Evolutionary conservation across 2,888 invertebrate genomes (phyloP), one percentile per base, ranked within the genome.

Genomic region (Caenorhabditis uteleia): DNA sequence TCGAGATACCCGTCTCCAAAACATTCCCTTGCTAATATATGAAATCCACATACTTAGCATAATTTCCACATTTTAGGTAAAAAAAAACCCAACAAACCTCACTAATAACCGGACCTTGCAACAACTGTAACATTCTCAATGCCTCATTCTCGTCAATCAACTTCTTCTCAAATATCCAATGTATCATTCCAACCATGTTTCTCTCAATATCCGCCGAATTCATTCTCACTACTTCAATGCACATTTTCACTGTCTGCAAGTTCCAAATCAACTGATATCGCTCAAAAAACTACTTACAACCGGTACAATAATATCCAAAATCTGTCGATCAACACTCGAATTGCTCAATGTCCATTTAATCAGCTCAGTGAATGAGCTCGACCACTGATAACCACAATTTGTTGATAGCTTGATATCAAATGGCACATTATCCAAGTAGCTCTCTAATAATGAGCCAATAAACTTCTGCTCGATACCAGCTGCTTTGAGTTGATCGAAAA

Each of bases 371-470:
- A 50, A 59, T 1, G 55, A 31, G 12, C 16, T 12, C 25, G 45
- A 34, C 65, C 65, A 65, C 8, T 47, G 42, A 16, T 47, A 29
- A 20, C 43, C 38, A 3, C 51, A 44, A 39, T 40, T 46, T 21
- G 42, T 8, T 26, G 55, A 40, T 2, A 39, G 21, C 1, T 43
- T 44, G 1, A 21, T 38, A 1, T 23, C 18, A 56, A 66, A 72
- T 10, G 68, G 68, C 36, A 72, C 49, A 27, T 64, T 61, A 36
- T 71, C 68, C 2, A 42, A 49, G 38, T 68, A 61, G 20, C 56
- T 57, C 14, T 65, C 62, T 21, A 59, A 16, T 23, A 66, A 55
- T 6, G 66, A 49, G 3, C 31, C 33, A 10, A 68, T 25, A 12
- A 20, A 25, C 12, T 54, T 53, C 29, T 31, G 20, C 8, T 58